Evolutionary conservation across 2,797 vertebrate species (phyloP), one percentile per base, ranked within the genome.

Genomic region (Anolis apletophallus): DNA sequence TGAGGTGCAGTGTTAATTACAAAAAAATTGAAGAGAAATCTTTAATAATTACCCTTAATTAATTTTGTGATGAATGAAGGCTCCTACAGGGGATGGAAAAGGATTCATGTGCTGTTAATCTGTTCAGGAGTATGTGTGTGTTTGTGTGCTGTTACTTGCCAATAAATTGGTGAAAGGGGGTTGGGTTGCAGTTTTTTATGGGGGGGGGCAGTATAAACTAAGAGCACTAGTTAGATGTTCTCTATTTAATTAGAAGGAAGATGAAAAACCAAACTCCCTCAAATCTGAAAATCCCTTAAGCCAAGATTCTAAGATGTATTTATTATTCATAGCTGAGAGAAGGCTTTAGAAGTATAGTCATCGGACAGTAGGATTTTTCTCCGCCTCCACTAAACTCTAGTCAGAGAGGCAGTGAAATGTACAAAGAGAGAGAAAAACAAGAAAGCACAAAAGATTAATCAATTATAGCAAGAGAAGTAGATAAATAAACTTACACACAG

Each of bases 21-120:
- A 85, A 93, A 84, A 93, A 84, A 87, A 90, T 54, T 85, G 75
- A 61, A 84, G 36, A 83, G 92, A 87, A 91, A 91, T 52, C 3
- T 85, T 88, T 87, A 92, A 89, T 80, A 91, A 85, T 59, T 81
- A 64, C 3, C 3, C 14, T 93, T 92, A 85, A 88, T 89, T 90
- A 87, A 80, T 85, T 80, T 67, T 1, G 87, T 88, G 59, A 88
- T 91, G 85, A 89, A 86, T 91, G 29, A 92, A 93, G 85, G 83
- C n/a, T 78, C 14, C 83, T 94, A 88, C 69, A 82, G 78, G 57
- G 19, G 57, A 80, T 26, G 91, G 59, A 86, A 79, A 32, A n/a
- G 76, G 61, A 79, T 80, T 72, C 59, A 80, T n/a, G 5, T 72
- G 32, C 46, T 87, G n/a, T 73, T 74, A 84, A 80, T 80, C 23